Evolutionary conservation across 2,113 vertebrate species (phyloP).

Genomic region (Platysteira castanea): DNA sequence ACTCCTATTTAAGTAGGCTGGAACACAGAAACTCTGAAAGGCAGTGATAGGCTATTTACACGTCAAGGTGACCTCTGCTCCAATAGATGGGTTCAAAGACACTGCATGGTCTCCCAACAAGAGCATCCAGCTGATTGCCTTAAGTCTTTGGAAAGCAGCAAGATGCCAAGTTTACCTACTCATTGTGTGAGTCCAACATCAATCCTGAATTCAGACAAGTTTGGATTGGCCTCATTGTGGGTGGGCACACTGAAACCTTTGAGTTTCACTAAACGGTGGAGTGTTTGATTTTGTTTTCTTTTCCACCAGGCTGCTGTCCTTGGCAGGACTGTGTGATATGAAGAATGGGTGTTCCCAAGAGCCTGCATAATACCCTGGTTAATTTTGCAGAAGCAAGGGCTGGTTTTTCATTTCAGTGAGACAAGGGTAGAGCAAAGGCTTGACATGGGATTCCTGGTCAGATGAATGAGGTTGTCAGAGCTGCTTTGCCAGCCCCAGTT

Average conservation of each 20-base stretch:
- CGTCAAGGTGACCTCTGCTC: neutral
- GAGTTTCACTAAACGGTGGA: neutral
- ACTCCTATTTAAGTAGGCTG: neutral
- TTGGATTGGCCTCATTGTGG: neutral
- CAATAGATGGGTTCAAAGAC: neutral
- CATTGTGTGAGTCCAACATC: neutral
- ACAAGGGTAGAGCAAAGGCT: neutral
- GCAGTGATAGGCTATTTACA: neutral
- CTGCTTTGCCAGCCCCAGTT: neutral
- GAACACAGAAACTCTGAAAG: neutral
- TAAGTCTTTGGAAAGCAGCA: neutral
- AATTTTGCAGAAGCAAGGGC: neutral
- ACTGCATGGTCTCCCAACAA: neutral
- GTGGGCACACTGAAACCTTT: neutral
- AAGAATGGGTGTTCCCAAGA: neutral
- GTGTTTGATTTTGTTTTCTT: slow-evolving; percentile 16
- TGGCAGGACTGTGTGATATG: neutral
- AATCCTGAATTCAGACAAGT: slow-evolving; percentile 24
- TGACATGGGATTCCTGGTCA: neutral
- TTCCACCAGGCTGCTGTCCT: neutral
- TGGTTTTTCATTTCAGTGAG: neutral
- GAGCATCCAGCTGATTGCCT: neutral
- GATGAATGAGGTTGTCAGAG: neutral
- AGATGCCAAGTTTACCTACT: slow-evolving; percentile 37
- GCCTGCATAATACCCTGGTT: neutral